Conservation (phyloP, 2,797 vertebrate genomes). For the Sphenodon punctatus region DNA sequence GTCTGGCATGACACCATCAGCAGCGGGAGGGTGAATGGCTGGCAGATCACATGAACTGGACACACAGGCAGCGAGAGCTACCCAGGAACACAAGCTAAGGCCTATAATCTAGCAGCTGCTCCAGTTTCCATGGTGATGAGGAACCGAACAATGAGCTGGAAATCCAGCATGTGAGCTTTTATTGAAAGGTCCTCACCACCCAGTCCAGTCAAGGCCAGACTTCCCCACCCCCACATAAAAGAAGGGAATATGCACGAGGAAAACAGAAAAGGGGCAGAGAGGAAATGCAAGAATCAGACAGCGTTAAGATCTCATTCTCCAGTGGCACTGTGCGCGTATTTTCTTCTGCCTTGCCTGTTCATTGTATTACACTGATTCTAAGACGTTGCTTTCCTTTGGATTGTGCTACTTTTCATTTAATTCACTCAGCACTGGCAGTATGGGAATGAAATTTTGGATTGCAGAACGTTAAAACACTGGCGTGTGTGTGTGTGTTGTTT, state of each 20-base stretch:
- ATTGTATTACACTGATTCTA: neutral
- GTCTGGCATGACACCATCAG: constrained; percentile 79
- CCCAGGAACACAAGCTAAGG: constrained; percentile 74
- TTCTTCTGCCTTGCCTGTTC: rapidly evolving
- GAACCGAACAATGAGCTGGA: constrained; percentile 84
- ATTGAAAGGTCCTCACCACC: neutral
- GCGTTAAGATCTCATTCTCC: rapidly evolving
- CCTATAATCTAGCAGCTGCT: constrained; percentile 94
- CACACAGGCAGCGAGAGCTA: constrained; percentile 76
- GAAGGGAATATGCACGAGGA: neutral
- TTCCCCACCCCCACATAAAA: neutral
- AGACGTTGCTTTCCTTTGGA: neutral
- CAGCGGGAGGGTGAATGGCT: constrained; percentile 81
- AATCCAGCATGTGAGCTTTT: constrained; percentile 71
- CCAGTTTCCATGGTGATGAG: constrained; percentile 87
- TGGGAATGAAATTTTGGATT: neutral
- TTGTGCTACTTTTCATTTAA: neutral
- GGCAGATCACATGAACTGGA: constrained; percentile 74
- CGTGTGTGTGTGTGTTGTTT: too few relatives aligned
- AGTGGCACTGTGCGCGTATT: rapidly evolving
- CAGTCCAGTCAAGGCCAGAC: neutral
- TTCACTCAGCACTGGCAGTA: neutral
- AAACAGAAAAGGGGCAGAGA: neutral
- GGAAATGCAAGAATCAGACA: neutral
- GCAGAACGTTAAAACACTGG: rapidly evolving